A percentile compares a stretch with the other conserved stretches of the same genome.
These are phyloP conservation scores for Drosophila sturtevanti DNA, from an alignment of 1,140 invertebrate species.

Conservation along the genomic window DNA sequence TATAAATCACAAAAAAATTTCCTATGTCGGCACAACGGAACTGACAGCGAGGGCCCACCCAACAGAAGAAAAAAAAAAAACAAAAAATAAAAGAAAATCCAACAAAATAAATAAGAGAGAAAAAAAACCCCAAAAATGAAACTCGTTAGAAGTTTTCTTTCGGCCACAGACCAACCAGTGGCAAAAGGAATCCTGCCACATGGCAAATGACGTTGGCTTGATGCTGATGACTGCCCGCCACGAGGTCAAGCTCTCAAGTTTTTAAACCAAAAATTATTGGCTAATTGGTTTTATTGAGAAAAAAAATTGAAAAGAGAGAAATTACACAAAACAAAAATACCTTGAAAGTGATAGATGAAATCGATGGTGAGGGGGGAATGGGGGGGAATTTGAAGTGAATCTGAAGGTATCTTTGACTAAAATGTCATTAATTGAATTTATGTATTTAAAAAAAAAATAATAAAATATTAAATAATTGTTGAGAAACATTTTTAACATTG, in stretches of 20 bases:
- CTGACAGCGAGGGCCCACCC: conserved; percentile 20
- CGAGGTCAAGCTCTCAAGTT: conserved; percentile 11
- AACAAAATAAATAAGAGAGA: background rate
- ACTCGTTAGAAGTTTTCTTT: conserved; percentile 66
- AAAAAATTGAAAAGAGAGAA: background rate
- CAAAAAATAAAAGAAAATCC: background rate
- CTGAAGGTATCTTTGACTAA: no score
- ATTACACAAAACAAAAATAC: background rate
- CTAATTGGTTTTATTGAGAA: conserved; percentile 1
- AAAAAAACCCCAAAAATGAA: conserved; percentile 57
- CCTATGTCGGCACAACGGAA: conserved; percentile 55
- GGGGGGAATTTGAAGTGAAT: no score
- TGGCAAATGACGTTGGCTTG: conserved; percentile 30
- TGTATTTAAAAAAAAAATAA: background rate
- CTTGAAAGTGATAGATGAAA: background rate
- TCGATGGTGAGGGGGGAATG: background rate
- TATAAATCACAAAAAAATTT: conserved; percentile 72
- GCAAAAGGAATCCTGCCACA: conserved; percentile 28
- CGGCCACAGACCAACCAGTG: conserved; percentile 29
- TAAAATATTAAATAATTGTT: no score
- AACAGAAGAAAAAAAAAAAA: background rate
- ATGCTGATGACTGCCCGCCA: conserved; percentile 26
- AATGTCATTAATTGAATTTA: no score
- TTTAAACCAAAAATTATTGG: background rate
- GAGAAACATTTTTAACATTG: no score